Evolutionary conservation across 2,797 vertebrate species (phyloP).

Genomic region (Valencia hispanica): DNA sequence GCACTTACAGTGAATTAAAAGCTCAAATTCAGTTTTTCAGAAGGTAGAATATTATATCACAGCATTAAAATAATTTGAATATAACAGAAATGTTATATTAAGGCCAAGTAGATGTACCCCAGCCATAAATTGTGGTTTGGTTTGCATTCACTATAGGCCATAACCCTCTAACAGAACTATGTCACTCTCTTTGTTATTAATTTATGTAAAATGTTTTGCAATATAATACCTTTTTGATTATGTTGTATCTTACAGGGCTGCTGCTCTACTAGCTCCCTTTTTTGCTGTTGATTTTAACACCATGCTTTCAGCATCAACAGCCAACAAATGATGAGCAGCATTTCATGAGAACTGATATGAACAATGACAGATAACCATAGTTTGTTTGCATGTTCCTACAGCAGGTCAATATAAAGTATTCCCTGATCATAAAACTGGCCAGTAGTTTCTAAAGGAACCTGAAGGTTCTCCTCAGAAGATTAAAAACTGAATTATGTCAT

Average conservation of each 20-base stretch:
- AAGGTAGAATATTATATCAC: too few species aligned
- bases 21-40: too few species aligned
- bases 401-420: not conserved
- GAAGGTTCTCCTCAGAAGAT: not conserved
- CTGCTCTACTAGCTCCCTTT: not conserved
- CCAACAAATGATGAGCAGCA: constrained; percentile 6
- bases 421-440: not conserved
- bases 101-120: not conserved
- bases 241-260: not conserved
- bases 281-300: not conserved
- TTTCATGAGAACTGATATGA: not conserved
- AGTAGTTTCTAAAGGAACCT: not conserved
- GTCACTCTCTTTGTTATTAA: not conserved
- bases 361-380: not conserved
- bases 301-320: constrained; percentile 2
- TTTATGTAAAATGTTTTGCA: too few species aligned
- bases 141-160: not conserved
- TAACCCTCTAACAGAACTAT: not conserved
- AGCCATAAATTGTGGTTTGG: not conserved
- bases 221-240: not conserved
- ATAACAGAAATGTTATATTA: too few species aligned
- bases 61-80: too few species aligned
- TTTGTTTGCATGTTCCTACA: not conserved
- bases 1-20: not conserved
- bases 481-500: not conserved